Conservation (phyloP, 1,140 invertebrate species). For the Spodoptera frugiperda region DNA sequence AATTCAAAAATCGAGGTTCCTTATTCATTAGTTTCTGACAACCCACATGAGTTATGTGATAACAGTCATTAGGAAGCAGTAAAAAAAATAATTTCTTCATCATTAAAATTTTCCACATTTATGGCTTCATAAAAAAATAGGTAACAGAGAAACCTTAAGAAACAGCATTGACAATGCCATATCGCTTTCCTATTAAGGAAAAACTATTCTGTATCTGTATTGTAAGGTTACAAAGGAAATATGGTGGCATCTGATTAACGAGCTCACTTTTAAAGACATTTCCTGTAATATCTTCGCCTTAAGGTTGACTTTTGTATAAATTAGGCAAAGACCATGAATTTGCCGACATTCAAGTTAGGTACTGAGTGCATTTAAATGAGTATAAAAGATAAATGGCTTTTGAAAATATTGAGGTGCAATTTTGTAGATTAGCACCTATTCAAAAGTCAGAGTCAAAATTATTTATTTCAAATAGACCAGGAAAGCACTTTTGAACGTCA, state of each 20-base stretch:
- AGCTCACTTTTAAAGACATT: neutral
- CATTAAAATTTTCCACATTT: too few relatives aligned
- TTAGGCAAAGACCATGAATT: neutral
- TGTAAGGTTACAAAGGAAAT: slow-evolving; percentile 15
- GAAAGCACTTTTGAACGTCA: too few relatives aligned
- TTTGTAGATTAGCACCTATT: too few relatives aligned
- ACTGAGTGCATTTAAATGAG: neutral
- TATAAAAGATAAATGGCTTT: neutral
- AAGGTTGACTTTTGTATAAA: slow-evolving; percentile 7
- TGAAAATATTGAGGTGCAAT: too few relatives aligned
- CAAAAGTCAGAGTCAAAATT: too few relatives aligned
- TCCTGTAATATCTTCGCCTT: neutral
- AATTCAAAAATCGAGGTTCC: too few relatives aligned
- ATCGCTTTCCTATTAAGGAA: slow-evolving; percentile 26
- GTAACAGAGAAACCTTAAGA: neutral
- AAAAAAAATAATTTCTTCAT: too few relatives aligned
- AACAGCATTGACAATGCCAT: slow-evolving; percentile 5
- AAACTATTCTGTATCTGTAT: neutral
- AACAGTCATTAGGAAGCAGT: too few relatives aligned
- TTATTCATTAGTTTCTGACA: too few relatives aligned
- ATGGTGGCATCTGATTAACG: neutral
- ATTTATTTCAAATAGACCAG: too few relatives aligned
- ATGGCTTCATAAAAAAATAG: neutral
- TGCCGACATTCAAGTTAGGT: neutral
- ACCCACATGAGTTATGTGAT: too few relatives aligned